Conservation (phyloP, 1,140 invertebrate species). For the Drosophila novamexicana region DNA sequence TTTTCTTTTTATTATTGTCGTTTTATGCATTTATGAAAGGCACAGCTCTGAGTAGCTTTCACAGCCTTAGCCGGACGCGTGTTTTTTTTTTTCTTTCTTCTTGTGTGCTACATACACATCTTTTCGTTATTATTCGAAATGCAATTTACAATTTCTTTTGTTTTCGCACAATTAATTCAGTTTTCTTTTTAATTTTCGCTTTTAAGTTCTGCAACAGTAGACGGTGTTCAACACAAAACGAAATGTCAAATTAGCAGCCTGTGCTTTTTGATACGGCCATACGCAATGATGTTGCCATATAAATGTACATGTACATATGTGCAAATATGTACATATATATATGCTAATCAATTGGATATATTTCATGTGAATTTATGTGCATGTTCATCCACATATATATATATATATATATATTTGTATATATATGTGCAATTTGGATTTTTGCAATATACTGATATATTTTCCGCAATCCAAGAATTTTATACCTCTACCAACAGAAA, state of each 20-base stretch:
- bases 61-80: conserved; percentile 1
- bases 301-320: conserved; percentile 56
- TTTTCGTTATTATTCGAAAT: background rate
- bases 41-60: background rate
- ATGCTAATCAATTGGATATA: conserved; percentile 12
- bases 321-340: conserved; percentile 38
- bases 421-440: conserved; percentile 6
- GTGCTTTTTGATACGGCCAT: conserved; percentile 62
- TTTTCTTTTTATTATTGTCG: conserved; percentile 22
- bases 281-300: conserved; percentile 72
- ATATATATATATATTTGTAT: background rate
- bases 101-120: background rate
- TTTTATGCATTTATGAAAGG: conserved; percentile 16
- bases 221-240: conserved; percentile 54
- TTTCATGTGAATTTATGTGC: conserved; percentile 5
- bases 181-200: conserved; percentile 36
- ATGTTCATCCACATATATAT: conserved; percentile 20
- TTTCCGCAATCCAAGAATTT: conserved; percentile 22
- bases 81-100: conserved; percentile 16
- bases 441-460: conserved; percentile 16
- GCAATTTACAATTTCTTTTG: conserved; percentile 21
- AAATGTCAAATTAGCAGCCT: conserved; percentile 54
- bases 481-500: conserved; percentile 33
- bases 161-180: conserved; percentile 26
- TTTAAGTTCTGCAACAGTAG: conserved; percentile 35